A percentile compares a stretch with the other conserved stretches of the same genome.
Conservation (phyloP, 2,888 invertebrate genomes). For the Scaptomyza tumidula region DNA sequence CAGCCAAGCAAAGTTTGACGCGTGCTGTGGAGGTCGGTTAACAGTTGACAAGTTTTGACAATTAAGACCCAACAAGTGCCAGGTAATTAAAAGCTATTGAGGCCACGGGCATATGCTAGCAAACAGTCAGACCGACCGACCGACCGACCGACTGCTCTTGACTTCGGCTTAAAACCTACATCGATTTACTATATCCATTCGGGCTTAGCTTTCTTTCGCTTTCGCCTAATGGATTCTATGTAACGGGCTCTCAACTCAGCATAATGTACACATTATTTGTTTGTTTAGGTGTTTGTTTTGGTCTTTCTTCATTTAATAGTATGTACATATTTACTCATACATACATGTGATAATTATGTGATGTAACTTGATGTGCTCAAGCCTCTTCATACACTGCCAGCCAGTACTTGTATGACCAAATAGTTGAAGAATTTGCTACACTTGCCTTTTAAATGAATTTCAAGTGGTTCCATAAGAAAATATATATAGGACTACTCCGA, state of each 20-base stretch:
- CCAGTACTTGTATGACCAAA: constrained; percentile 1
- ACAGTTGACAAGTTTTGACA: constrained; percentile 74
- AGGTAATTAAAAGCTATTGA: constrained; percentile 65
- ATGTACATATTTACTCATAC: constrained; percentile 42
- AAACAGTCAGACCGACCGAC: constrained; percentile 6
- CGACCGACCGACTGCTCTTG: constrained; percentile 4
- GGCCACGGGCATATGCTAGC: constrained; percentile 66
- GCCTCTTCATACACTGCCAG: constrained; percentile 17
- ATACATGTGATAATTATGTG: constrained; percentile 51
- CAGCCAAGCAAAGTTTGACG: constrained; percentile 55
- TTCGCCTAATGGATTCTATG: constrained; percentile 75
- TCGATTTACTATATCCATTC: constrained; percentile 14
- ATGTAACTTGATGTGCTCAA: constrained; percentile 46
- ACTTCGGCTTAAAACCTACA: constrained; percentile 5
- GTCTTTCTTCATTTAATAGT: constrained; percentile 13
- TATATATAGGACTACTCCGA: too few species aligned
- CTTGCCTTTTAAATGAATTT: not conserved
- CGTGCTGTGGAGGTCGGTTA: constrained; percentile 53
- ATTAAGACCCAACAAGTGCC: constrained; percentile 55
- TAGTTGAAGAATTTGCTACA: constrained; percentile 7
- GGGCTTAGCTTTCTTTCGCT: constrained; percentile 56
- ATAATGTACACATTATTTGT: constrained; percentile 51
- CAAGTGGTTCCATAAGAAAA: not conserved
- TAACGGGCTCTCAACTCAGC: constrained; percentile 43
- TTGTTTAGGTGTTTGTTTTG: constrained; percentile 49